These are phyloP conservation scores for Acutogordius australiensis DNA, from an alignment of 2,888 invertebrate genomes.

Conservation along the genomic window DNA sequence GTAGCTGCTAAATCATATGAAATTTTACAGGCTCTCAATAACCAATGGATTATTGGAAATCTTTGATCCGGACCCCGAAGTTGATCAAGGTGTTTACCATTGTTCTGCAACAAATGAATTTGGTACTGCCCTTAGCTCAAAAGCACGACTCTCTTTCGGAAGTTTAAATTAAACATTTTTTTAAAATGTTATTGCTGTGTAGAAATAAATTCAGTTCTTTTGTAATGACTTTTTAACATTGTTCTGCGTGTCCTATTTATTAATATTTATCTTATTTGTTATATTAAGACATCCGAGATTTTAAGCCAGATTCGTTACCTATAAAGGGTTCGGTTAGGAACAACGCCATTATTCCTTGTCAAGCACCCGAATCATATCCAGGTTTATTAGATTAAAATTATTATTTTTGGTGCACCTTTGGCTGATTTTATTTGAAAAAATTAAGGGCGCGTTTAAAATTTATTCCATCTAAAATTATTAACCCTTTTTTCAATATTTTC, in stretches of 20 bases:
- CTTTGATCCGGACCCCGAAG: constrained; percentile 15
- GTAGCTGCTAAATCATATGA: neutral
- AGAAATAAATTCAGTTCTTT: neutral
- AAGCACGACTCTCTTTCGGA: constrained; percentile 56
- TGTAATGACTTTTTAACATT: neutral
- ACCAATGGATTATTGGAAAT: constrained; percentile 6
- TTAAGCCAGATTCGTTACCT: neutral
- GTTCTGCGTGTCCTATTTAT: neutral
- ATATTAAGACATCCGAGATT: neutral
- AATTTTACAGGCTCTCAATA: neutral
- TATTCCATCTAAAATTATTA: too few species aligned
- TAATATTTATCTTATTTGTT: neutral
- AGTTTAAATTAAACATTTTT: constrained; percentile 22
- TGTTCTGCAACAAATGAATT: constrained; percentile 63
- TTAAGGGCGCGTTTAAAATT: too few species aligned
- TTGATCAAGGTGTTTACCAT: constrained; percentile 58
- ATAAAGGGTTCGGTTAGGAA: neutral
- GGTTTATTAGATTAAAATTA: too few species aligned
- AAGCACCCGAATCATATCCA: constrained; percentile 7
- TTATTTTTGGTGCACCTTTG: too few species aligned
- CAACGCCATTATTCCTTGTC: constrained; percentile 5
- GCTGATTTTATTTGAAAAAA: too few species aligned
- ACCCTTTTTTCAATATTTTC: too few species aligned
- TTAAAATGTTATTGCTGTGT: neutral
- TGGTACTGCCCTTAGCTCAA: constrained; percentile 59